Conservation (phyloP, 2,888 invertebrate species). For the Sarcophaga variegata region DNA sequence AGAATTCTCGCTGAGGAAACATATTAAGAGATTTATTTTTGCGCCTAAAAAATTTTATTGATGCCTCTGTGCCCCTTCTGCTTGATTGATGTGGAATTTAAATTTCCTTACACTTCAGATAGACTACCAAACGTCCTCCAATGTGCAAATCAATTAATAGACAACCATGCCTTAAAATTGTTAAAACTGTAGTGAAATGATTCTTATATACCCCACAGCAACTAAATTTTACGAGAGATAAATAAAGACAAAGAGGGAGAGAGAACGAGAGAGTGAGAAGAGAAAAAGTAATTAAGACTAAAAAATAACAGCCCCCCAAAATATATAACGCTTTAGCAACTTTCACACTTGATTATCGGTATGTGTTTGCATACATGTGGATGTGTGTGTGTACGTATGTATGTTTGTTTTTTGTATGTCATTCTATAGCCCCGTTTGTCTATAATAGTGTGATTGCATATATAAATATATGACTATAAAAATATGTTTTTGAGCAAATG, state of each 20-base stretch:
- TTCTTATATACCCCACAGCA: no score
- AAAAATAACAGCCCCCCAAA: conserved; percentile 35
- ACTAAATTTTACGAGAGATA: no score
- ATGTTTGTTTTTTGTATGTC: not conserved
- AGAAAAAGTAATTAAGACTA: conserved; percentile 54
- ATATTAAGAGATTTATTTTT: no score
- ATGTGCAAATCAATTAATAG: no score
- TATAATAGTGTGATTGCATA: conserved; percentile 12
- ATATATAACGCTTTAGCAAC: conserved; percentile 24
- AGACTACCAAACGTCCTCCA: no score
- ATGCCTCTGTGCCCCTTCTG: no score
- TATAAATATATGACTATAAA: not conserved
- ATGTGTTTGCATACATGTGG: not conserved
- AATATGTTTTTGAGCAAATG: not conserved
- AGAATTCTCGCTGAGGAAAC: no score
- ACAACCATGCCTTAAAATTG: no score
- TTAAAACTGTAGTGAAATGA: no score
- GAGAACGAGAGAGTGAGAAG: not conserved
- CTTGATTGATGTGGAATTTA: no score
- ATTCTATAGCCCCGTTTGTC: not conserved
- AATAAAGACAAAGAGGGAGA: not conserved
- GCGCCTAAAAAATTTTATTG: no score
- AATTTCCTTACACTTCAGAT: no score
- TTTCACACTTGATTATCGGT: not conserved
- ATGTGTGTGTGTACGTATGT: not conserved